Conservation (phyloP, 2,888 invertebrate species). For the Bimastos eiseni region DNA sequence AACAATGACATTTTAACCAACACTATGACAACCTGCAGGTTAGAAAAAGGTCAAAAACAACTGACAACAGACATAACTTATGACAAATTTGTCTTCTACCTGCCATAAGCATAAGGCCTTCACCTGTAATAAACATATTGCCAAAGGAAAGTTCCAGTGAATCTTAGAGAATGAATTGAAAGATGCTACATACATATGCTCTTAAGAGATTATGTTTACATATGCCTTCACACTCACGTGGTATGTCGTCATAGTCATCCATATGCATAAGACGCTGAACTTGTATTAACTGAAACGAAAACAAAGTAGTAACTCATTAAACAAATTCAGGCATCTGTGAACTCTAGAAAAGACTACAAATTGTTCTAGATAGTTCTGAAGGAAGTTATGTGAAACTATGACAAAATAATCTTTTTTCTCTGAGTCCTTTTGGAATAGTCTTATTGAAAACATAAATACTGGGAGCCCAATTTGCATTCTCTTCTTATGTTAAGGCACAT, state of each 20-base stretch:
- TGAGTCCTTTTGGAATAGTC: too few species aligned
- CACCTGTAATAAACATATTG: not conserved
- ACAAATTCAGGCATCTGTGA: not conserved
- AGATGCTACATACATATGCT: not conserved
- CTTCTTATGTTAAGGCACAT: too few species aligned
- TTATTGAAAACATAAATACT: too few species aligned
- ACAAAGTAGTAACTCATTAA: not conserved
- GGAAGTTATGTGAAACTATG: not conserved
- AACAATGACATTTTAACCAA: not conserved
- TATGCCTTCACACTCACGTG: conserved; percentile 26
- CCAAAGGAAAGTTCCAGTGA: not conserved
- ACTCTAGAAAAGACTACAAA: not conserved
- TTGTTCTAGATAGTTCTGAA: not conserved
- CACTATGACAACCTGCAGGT: not conserved
- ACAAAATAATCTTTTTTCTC: not conserved
- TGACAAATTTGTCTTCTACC: not conserved
- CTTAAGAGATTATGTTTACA: not conserved
- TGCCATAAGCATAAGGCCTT: not conserved
- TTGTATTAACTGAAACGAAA: conserved; percentile 38
- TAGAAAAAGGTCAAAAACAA: not conserved
- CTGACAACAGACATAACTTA: not conserved
- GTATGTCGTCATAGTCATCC: conserved; percentile 24
- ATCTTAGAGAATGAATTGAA: not conserved
- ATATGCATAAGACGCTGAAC: conserved; percentile 37
- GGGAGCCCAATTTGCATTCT: too few species aligned